phyloP scores from a whole-genome alignment of 1,140 invertebrate genomes.

The Cyrtorhinus lividipennis region DNA sequence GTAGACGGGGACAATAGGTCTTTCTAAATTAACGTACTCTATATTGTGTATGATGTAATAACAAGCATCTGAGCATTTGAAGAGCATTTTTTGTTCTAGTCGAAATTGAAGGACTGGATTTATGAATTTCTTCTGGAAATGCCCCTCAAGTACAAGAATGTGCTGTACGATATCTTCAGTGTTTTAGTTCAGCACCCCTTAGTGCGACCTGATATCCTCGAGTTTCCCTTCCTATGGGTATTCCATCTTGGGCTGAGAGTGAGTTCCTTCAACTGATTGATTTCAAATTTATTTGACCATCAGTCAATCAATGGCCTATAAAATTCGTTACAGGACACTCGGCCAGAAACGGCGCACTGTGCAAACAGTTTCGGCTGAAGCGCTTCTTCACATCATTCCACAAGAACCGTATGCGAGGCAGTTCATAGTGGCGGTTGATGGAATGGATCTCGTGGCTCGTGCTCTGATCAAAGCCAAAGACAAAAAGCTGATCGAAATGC shows the following conservation, averaged over 20 bases:
- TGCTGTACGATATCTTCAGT: not conserved
- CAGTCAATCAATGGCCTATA: not conserved
- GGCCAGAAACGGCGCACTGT: not conserved
- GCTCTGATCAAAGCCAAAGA: slow-evolving; percentile 27
- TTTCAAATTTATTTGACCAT: not conserved
- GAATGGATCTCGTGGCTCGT: not conserved
- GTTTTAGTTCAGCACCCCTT: slow-evolving; percentile 2
- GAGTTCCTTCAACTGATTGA: not conserved
- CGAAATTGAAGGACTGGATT: not conserved
- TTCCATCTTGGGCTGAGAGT: not conserved
- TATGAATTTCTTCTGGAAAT: not conserved
- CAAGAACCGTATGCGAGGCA: not conserved
- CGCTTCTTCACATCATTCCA: not conserved
- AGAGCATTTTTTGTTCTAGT: too few relatives aligned
- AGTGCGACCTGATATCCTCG: not conserved
- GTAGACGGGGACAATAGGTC: too few relatives aligned
- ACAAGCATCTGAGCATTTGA: too few relatives aligned
- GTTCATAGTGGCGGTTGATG: not conserved
- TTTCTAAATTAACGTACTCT: too few relatives aligned
- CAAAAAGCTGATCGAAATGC: not conserved
- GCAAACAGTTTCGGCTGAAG: slow-evolving; percentile 7
- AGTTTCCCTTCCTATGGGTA: not conserved
- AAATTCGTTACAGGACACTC: not conserved
- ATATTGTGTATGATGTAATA: too few relatives aligned
- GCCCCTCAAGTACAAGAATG: not conserved